These are phyloP conservation scores for Arion vulgaris DNA, from an alignment of 1,140 invertebrate species.

Conservation along the genomic window DNA sequence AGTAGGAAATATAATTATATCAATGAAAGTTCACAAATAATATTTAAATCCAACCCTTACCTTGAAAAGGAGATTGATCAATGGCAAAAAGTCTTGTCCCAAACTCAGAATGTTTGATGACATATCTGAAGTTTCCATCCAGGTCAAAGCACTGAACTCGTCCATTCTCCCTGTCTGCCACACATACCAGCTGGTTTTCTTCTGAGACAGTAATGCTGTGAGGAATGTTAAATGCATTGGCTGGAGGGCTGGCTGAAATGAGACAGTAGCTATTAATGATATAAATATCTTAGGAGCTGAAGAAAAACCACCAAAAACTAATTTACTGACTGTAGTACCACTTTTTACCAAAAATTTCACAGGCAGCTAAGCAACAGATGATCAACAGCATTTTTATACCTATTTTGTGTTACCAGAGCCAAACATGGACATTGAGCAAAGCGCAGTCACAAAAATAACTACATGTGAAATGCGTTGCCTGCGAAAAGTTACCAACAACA, in stretches of 20 bases:
- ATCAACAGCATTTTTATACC: no score
- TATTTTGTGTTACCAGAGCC: no score
- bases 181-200: slow-evolving; percentile 86
- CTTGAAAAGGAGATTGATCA: slow-evolving; percentile 60
- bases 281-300: not conserved
- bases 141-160: slow-evolving; percentile 77
- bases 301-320: not conserved
- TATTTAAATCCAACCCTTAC: no score
- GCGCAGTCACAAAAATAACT: no score
- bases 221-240: slow-evolving; percentile 79
- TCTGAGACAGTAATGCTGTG: slow-evolving; percentile 90
- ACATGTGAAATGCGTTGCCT: no score
- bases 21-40: no score
- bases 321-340: not conserved
- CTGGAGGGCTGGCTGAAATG: slow-evolving; percentile 29
- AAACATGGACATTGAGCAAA: no score
- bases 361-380: no score
- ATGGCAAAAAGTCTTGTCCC: slow-evolving; percentile 71
- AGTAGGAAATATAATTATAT: no score
- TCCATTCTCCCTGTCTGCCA: slow-evolving; percentile 94
- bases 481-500: no score
- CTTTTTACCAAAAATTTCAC: no score
- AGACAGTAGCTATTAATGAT: not conserved
- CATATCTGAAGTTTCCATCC: slow-evolving; percentile 62
- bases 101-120: slow-evolving; percentile 66